Conservation (phyloP, 2,888 invertebrate genomes). For the Mythimna lalbum region DNA sequence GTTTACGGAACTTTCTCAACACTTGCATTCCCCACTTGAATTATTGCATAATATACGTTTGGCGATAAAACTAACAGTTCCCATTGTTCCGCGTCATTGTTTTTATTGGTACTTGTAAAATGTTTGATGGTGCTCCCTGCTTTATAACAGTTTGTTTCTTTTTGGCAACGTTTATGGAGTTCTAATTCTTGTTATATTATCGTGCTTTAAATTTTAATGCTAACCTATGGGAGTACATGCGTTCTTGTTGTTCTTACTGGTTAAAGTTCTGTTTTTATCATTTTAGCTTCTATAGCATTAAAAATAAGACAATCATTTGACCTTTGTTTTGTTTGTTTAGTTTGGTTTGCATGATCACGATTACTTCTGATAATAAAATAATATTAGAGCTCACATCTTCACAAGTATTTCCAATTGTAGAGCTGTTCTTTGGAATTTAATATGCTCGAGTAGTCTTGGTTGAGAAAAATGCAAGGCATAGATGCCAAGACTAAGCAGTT, state of each 20-base stretch:
- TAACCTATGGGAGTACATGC: neutral
- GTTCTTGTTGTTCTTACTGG: neutral
- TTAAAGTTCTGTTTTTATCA: neutral
- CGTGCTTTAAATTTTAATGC: slow-evolving; percentile 32
- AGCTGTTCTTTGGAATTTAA: slow-evolving; percentile 61
- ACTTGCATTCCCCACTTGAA: slow-evolving; percentile 83
- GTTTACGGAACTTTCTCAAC: slow-evolving; percentile 76
- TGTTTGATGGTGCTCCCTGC: slow-evolving; percentile 66
- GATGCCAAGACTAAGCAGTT: slow-evolving; percentile 19
- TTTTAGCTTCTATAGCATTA: neutral
- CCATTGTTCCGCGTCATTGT: slow-evolving; percentile 77
- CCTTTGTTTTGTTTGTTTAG: neutral
- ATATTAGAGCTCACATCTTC: slow-evolving; percentile 30
- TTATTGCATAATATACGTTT: slow-evolving; percentile 82
- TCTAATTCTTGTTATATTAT: slow-evolving; percentile 38
- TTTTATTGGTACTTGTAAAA: slow-evolving; percentile 82
- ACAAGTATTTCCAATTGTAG: slow-evolving; percentile 55
- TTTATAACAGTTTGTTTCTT: slow-evolving; percentile 59
- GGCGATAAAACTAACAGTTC: slow-evolving; percentile 80
- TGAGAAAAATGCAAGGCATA: slow-evolving; percentile 46
- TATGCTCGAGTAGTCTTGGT: slow-evolving; percentile 55
- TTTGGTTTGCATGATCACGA: neutral
- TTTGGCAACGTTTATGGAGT: slow-evolving; percentile 53
- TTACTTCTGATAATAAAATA: neutral
- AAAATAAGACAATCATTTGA: neutral